Conservation (phyloP, 2,113 vertebrate genomes). For the Anarrhichthys ocellatus region DNA sequence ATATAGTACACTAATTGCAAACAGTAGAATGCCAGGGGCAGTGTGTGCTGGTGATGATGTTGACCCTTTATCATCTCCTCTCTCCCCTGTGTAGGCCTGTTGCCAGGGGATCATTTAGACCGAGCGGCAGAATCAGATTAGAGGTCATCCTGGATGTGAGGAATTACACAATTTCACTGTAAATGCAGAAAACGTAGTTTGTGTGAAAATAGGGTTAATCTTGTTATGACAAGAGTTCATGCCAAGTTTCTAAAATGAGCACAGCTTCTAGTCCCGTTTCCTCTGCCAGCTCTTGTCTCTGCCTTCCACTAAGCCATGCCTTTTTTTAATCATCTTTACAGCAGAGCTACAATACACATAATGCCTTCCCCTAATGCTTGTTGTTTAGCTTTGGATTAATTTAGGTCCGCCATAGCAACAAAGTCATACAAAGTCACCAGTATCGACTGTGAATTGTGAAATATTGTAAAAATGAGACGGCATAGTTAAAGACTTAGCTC, state of each 20-base stretch:
- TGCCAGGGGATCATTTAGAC: slow-evolving; percentile 34
- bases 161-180: slow-evolving; percentile 61
- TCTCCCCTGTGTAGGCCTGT: slow-evolving; percentile 4
- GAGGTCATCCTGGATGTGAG: slow-evolving; percentile 54
- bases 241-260: slow-evolving; percentile 74
- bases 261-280: slow-evolving; percentile 56
- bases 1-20: slow-evolving; percentile 37
- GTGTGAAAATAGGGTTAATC: slow-evolving; percentile 74
- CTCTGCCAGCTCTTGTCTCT: slow-evolving; percentile 71
- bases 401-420: slow-evolving; percentile 39
- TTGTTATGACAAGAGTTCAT: slow-evolving; percentile 65
- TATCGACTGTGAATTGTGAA: slow-evolving; percentile 9
- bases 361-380: slow-evolving; percentile 42
- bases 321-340: slow-evolving; percentile 54
- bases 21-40: slow-evolving; percentile 17
- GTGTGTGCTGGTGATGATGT: slow-evolving; percentile 37
- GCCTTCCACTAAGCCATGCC: slow-evolving; percentile 58
- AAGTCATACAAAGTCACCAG: slow-evolving; percentile 68
- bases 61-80: slow-evolving; percentile 31
- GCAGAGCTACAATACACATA: slow-evolving; percentile 52
- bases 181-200: slow-evolving; percentile 54
- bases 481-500: slow-evolving; percentile 19
- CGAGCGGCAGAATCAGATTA: slow-evolving; percentile 42
- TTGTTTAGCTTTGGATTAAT: slow-evolving; percentile 48
- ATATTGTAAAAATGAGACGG: slow-evolving; percentile 21